Evolutionary conservation across 2,797 vertebrate species (phyloP).

Genomic region (Australoheros facetus): DNA sequence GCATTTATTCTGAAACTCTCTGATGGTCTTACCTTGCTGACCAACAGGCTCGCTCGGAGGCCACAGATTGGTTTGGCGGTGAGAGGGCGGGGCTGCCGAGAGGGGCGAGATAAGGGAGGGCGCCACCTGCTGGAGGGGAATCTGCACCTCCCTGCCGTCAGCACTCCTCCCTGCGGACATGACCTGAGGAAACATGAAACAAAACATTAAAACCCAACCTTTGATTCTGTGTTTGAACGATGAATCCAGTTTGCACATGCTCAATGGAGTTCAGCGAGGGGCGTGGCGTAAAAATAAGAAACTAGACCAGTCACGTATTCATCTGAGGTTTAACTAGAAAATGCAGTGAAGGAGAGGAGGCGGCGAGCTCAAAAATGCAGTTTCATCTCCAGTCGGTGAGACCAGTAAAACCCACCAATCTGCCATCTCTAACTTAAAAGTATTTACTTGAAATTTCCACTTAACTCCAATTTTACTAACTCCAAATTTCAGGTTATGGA

Average conservation of each 20-base stretch:
- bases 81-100: constrained; percentile 70
- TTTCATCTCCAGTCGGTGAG: background rate
- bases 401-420: background rate
- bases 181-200: constrained; percentile 67
- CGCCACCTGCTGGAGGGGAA: constrained; percentile 86
- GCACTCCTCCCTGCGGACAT: constrained; percentile 92
- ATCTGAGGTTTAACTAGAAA: background rate
- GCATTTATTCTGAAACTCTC: background rate
- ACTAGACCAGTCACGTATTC: background rate
- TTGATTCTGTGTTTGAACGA: too few species aligned
- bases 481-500: too few species aligned
- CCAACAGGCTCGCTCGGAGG: constrained; percentile 53
- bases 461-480: too few species aligned
- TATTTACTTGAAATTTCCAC: too few species aligned
- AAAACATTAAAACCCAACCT: background rate
- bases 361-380: background rate
- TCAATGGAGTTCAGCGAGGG: background rate
- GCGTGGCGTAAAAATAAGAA: background rate
- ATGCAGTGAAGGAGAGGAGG: background rate
- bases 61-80: constrained; percentile 76
- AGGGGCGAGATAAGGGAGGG: constrained; percentile 78
- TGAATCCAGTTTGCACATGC: background rate
- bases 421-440: too few species aligned
- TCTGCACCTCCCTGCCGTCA: constrained; percentile 84
- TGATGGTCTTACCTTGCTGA: constrained; percentile 50